phyloP scores from a whole-genome alignment of 2,113 vertebrate species.

The Austrofundulus limnaeus region DNA sequence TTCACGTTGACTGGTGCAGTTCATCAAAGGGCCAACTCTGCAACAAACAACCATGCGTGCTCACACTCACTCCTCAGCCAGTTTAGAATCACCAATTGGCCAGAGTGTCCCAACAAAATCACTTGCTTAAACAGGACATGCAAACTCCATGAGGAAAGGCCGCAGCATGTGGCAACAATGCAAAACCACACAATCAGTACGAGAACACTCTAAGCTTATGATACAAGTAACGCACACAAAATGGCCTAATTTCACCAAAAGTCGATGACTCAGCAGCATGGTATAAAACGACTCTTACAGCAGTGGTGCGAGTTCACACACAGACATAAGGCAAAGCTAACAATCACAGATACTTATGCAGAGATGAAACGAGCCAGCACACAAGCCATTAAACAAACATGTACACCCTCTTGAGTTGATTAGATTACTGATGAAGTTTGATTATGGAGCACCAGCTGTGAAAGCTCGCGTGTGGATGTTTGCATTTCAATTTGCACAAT shows the following conservation, averaged over 20 bases:
- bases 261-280: neutral
- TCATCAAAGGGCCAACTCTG: too few relatives aligned
- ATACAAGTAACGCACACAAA: neutral
- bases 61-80: too few relatives aligned
- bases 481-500: constrained; percentile 26
- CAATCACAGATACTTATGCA: constrained; percentile 7
- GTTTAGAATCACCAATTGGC: too few relatives aligned
- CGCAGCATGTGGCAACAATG: too few relatives aligned
- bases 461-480: constrained; percentile 8
- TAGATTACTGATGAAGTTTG: constrained; percentile 35
- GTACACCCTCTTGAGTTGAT: constrained; percentile 18
- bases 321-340: constrained; percentile 4
- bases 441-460: constrained; percentile 33
- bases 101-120: too few relatives aligned
- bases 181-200: too few relatives aligned
- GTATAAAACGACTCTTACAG: neutral
- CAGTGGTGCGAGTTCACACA: neutral
- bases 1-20: too few relatives aligned
- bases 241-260: neutral
- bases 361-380: neutral
- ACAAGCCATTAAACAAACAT: constrained; percentile 21
- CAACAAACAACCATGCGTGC: too few relatives aligned
- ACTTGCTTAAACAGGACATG: too few relatives aligned
- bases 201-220: too few relatives aligned
- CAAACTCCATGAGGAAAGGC: too few relatives aligned